Conservation (phyloP, 2,797 vertebrate genomes). For the Podarcis lilfordi region DNA sequence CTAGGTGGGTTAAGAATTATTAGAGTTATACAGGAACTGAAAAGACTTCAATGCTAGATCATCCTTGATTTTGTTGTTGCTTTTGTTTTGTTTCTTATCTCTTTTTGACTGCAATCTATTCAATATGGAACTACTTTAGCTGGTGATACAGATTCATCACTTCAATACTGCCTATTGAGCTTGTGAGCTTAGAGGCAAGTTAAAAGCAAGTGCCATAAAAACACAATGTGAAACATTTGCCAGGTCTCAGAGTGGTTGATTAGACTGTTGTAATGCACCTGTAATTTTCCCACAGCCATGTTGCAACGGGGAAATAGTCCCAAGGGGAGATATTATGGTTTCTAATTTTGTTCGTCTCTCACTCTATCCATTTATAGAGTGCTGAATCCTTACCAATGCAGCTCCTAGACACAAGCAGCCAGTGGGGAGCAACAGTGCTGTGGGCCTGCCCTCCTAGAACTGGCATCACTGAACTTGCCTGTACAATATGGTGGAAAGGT, state of each 20-base stretch:
- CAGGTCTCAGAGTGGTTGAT: background rate
- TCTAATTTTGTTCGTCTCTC: background rate
- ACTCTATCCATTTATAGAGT: background rate
- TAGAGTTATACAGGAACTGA: background rate
- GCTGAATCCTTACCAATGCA: background rate
- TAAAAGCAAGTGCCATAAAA: constrained; percentile 7
- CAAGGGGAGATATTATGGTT: background rate
- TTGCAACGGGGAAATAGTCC: background rate
- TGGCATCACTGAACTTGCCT: no score
- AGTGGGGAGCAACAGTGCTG: no score
- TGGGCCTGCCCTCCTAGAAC: no score
- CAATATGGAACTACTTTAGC: background rate
- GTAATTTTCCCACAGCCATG: background rate
- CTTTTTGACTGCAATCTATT: background rate
- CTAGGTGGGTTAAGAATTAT: background rate
- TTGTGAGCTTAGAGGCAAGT: background rate
- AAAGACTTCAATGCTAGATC: background rate
- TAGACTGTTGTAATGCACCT: background rate
- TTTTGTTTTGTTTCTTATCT: background rate
- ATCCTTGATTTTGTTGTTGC: background rate
- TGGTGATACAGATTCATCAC: background rate
- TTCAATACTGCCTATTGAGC: background rate
- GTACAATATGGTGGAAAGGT: no score
- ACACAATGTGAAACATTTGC: constrained; percentile 4
- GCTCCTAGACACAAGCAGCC: no score